Evolutionary conservation across 2,113 vertebrate species (phyloP), one percentile per base, ranked within the genome.

Genomic region (Melanerpes formicivorus): DNA sequence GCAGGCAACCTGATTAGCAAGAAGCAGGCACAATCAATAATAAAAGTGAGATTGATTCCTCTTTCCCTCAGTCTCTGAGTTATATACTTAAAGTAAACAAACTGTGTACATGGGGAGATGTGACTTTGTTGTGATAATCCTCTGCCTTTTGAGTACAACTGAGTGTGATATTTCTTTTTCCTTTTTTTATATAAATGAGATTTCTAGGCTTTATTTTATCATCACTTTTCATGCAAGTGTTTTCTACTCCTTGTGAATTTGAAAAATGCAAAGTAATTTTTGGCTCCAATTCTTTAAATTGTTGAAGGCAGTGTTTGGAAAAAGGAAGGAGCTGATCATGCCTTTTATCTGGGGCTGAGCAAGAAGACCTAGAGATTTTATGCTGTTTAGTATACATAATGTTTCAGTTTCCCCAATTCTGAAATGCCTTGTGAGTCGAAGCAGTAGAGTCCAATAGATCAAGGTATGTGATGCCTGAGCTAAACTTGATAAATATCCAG

Each of bases 11-110:
- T 85, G 54, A 72, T 85, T 85, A 92, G 59, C 80, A 92, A 14
- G 55, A 82, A 92, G 11, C 56, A 87, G 69, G 48, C 18, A 44
- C 58, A 93, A 83, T 92, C 81, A 93, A 85, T 85, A 77, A 56
- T 85, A 77, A 56, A 85, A 85, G 25, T 69, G 79, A 72, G 79
- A 88, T 85, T 71, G 87, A 87, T 77, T 48, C 3, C 4, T 7
- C 3, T 30, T 86, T 79, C 18, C n/a, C 80, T 92, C 64, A 69
- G 62, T 69, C 37, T 74, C n/a, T 50, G 81, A 66, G 21, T 82
- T 63, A 77, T 29, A 37, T 37, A 58, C 0, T 1, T 87, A 83
- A 89, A 83, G 60, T 78, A 87, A 92, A 92, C 72, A 85, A 65
- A 77, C 30, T 56, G 14, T 50, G 25, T 65, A 77, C 40, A 25